These are phyloP conservation scores for Mellivora capensis DNA, from an alignment of 2,113 vertebrate genomes.

Conservation along the genomic window DNA sequence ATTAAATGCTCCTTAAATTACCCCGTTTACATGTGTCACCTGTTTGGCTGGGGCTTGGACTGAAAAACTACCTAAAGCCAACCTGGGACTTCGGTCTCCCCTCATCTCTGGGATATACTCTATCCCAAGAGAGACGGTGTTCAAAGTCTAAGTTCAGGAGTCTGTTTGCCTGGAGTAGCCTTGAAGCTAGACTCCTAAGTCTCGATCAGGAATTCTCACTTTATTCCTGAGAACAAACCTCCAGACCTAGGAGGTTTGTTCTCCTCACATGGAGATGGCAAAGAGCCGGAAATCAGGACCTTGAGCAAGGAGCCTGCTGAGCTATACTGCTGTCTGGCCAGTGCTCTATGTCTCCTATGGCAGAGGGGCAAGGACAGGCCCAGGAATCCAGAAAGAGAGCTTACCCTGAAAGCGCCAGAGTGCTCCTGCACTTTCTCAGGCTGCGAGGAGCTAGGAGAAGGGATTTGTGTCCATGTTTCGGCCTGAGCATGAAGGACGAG, in stretches of 20 bases:
- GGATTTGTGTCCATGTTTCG: neutral
- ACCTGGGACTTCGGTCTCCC: neutral
- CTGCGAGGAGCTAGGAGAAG: neutral
- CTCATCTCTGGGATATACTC: neutral
- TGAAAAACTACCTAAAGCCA: neutral
- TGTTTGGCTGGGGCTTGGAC: neutral
- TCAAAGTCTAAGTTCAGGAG: neutral
- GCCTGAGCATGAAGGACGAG: neutral
- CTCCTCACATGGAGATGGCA: neutral
- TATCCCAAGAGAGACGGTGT: neutral
- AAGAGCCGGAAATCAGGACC: neutral
- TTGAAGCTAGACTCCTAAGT: neutral
- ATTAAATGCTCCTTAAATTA: neutral
- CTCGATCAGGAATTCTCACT: neutral
- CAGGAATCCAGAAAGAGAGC: neutral
- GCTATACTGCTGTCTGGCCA: neutral
- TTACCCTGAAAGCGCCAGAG: neutral
- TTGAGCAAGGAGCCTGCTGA: neutral
- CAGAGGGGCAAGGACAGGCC: neutral
- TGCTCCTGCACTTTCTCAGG: neutral
- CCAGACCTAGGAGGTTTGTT: neutral
- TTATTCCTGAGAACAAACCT: neutral
- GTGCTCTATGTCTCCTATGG: neutral
- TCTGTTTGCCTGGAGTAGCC: neutral
- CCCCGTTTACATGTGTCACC: neutral